Evolutionary conservation across 2,888 invertebrate genomes (phyloP), one percentile per base, ranked within the genome.

Genomic region (Polydrusus pterygomalis): DNA sequence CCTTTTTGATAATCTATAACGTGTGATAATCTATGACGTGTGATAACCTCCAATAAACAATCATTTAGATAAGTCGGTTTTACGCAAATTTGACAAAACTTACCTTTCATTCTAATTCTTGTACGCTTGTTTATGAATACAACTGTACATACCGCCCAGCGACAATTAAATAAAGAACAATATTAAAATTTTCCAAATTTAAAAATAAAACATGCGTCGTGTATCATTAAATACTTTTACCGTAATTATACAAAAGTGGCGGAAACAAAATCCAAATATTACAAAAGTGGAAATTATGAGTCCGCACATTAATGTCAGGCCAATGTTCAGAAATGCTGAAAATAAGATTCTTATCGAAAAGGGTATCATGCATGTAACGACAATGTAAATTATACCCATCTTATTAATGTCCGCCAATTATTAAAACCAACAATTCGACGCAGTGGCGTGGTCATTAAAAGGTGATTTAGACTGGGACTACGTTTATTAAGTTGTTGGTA

Each of bases 351-450:
- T 81, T 85, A 86, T 85, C 85, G 77, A 75, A 83, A 83, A 83
- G 84, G 84, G 84, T 82, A 86, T 86, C 85, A 84, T 84, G 83
- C 82, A 83, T 84, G 84, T 86, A 86, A 86, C 85, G 86, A 85
- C 83, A 85, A 82, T 82, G 83, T 82, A 82, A 83, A 84, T 84
- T 83, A 83, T 79, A 81, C 79, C 82, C 77, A 80, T 78, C 81
- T 79, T 84, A n/a, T n/a, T n/a, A 83, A 84, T 84, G 83, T 77
- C 68, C 56, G 74, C 15, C 76, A 78, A 78, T 83, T 84, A 83
- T 82, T 81, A 83, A 84, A 83, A 85, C 83, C 81, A 81, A 83
- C 83, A 84, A 84, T 84, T 84, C 82, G 79, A 79, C 72, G 38
- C 74, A 64, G 58, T 34, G 71, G 70, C 63, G 58, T 43, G 43